Percentiles rank a stretch among this genome's conserved stretches.
Evolutionary conservation across 1,140 invertebrate genomes (phyloP).

Genomic region (Ceratina australensis): DNA sequence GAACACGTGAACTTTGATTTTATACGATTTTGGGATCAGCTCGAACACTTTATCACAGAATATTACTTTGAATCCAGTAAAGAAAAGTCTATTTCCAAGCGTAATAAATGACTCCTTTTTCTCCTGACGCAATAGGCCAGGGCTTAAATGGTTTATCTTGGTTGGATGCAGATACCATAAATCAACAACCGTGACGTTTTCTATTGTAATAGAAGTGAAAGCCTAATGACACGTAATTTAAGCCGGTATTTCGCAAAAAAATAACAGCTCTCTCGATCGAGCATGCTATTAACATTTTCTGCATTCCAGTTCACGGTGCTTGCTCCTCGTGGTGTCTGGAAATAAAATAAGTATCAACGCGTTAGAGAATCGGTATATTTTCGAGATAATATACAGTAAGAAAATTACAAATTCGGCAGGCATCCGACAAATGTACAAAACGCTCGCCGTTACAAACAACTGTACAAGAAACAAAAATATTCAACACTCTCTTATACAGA

Average conservation of each 20-base stretch:
- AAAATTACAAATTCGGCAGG: constrained; percentile 29
- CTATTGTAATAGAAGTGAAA: constrained; percentile 18
- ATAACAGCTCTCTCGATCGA: neutral
- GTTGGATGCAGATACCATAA: constrained; percentile 3
- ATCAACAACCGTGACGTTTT: constrained; percentile 11
- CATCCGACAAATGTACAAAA: constrained; percentile 49
- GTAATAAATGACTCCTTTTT: constrained; percentile 12
- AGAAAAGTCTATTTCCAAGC: constrained; percentile 6
- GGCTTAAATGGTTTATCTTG: constrained; percentile 3
- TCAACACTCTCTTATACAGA: neutral
- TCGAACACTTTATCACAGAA: neutral
- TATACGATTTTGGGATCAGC: too few relatives aligned
- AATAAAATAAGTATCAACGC: neutral
- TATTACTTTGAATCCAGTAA: neutral
- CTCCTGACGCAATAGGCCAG: neutral
- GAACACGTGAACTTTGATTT: too few relatives aligned
- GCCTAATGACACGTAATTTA: constrained; percentile 18
- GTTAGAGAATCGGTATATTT: constrained; percentile 34
- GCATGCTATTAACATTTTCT: neutral
- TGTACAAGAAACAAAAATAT: constrained; percentile 9
- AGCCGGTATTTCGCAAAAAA: neutral
- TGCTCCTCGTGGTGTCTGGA: neutral
- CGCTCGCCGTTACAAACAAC: neutral
- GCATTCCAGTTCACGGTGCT: too few relatives aligned
- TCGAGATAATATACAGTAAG: constrained; percentile 43